Evolutionary conservation across 1,140 invertebrate genomes (phyloP).

Genomic region (Hyposmocoma kahamanoa): DNA sequence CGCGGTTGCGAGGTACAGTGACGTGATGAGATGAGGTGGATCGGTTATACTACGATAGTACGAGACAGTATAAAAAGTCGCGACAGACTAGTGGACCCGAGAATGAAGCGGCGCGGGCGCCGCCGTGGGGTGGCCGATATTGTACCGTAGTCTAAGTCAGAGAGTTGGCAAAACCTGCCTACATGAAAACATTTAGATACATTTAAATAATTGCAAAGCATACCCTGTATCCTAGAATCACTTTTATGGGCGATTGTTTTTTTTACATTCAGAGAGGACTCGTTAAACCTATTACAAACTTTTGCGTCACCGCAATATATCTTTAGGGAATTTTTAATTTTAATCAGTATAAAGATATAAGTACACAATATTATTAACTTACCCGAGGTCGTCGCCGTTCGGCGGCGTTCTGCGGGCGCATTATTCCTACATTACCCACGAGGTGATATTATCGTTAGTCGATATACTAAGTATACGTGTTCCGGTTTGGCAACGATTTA

Average conservation of each 20-base stretch:
- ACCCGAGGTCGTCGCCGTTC: slow-evolving; percentile 28
- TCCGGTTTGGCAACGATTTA: slow-evolving; percentile 68
- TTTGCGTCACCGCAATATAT: slow-evolving; percentile 59
- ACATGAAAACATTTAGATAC: slow-evolving; percentile 78
- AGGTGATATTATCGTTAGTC: slow-evolving; percentile 65
- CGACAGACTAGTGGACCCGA: slow-evolving; percentile 67
- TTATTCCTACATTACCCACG: slow-evolving; percentile 60
- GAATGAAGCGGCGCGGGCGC: slow-evolving; percentile 44
- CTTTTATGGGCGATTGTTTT: slow-evolving; percentile 76
- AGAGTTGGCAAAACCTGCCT: slow-evolving; percentile 54
- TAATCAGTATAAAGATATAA: slow-evolving; percentile 69
- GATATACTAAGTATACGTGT: slow-evolving; percentile 67
- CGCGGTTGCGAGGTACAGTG: slow-evolving; percentile 24
- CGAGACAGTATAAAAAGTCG: slow-evolving; percentile 64
- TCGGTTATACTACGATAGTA: slow-evolving; percentile 55
- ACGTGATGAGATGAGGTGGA: slow-evolving; percentile 44
- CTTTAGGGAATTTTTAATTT: slow-evolving; percentile 56
- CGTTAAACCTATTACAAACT: slow-evolving; percentile 64
- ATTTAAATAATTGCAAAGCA: slow-evolving; percentile 82
- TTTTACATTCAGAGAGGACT: slow-evolving; percentile 67
- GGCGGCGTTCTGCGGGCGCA: slow-evolving; percentile 30
- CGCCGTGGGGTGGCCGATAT: slow-evolving; percentile 35
- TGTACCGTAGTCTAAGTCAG: slow-evolving; percentile 39
- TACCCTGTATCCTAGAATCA: slow-evolving; percentile 83
- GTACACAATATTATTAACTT: slow-evolving; percentile 56